Conservation (phyloP, 2,888 invertebrate genomes). For the Apamea sordens region DNA sequence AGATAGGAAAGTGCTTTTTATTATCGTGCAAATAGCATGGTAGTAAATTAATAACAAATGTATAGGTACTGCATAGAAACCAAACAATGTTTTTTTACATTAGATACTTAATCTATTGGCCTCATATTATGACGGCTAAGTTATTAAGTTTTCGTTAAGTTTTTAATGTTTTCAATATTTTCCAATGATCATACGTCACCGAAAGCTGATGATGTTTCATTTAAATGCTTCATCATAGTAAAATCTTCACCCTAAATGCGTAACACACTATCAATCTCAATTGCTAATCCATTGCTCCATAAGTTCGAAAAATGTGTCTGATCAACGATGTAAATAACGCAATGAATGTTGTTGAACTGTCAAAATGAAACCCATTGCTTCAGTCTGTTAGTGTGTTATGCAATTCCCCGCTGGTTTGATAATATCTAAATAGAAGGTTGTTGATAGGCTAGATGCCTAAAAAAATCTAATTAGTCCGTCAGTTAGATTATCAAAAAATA, state of each 20-base stretch:
- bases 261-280: too few relatives aligned
- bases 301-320: too few relatives aligned
- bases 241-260: too few relatives aligned
- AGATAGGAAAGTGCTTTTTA: constrained; percentile 31
- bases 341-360: too few relatives aligned
- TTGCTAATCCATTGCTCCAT: too few relatives aligned
- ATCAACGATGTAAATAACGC: too few relatives aligned
- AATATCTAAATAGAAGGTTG: not conserved
- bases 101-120: not conserved
- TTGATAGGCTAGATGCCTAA: too few relatives aligned
- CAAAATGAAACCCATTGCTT: too few relatives aligned
- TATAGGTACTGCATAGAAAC: not conserved
- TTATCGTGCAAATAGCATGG: constrained; percentile 3
- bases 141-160: not conserved
- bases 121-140: not conserved
- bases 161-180: not conserved
- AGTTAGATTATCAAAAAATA: too few relatives aligned
- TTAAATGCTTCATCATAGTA: not conserved
- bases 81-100: not conserved
- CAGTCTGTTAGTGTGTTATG: too few relatives aligned
- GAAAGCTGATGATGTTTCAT: not conserved
- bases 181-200: not conserved
- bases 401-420: not conserved
- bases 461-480: too few relatives aligned
- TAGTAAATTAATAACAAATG: constrained; percentile 5